These are phyloP conservation scores for Archivesica marissinica DNA, from an alignment of 1,140 invertebrate species.

Conservation along the genomic window DNA sequence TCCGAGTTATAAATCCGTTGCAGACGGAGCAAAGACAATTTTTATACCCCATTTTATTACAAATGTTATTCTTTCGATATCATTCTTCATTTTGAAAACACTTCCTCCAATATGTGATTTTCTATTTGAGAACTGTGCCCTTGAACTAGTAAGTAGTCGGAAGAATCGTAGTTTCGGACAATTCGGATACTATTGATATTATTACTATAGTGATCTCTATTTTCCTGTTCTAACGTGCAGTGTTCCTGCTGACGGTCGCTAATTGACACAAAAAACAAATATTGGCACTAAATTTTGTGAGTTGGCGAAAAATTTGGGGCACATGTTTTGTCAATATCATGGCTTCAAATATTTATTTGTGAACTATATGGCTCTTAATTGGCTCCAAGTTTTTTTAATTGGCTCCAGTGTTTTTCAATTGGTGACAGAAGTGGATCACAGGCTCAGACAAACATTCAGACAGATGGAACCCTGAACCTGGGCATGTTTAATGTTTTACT, in stretches of 20 bases:
- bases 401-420: too few relatives aligned
- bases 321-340: not conserved
- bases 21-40: conserved; percentile 32
- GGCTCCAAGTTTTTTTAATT: too few relatives aligned
- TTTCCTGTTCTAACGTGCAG: not conserved
- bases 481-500: not conserved
- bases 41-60: conserved; percentile 50
- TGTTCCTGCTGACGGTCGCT: too few relatives aligned
- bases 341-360: too few relatives aligned
- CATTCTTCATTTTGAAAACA: conserved; percentile 46
- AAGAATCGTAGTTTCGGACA: not conserved
- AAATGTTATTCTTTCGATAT: conserved; percentile 36
- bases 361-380: too few relatives aligned
- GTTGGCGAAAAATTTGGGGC: not conserved
- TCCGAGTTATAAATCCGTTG: not conserved
- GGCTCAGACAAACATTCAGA: too few relatives aligned
- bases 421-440: too few relatives aligned
- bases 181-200: not conserved
- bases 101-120: conserved; percentile 39
- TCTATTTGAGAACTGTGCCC: conserved; percentile 41
- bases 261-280: too few relatives aligned
- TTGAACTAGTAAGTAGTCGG: conserved; percentile 52
- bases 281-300: too few relatives aligned
- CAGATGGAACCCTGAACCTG: too few relatives aligned
- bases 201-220: not conserved